phyloP scores from a whole-genome alignment of 2,113 vertebrate genomes.

The Rhipidura dahli region DNA sequence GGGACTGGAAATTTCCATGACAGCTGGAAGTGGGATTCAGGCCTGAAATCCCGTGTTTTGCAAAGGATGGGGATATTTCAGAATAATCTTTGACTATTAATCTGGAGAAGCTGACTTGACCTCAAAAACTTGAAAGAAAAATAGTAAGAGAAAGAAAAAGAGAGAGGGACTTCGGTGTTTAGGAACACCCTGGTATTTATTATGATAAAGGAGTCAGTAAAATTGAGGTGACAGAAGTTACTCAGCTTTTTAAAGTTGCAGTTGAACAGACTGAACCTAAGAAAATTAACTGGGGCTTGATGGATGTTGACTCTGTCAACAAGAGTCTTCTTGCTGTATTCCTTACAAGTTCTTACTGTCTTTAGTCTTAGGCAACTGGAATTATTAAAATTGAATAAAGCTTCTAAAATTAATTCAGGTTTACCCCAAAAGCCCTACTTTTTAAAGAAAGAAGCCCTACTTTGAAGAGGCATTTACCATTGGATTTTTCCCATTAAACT shows the following conservation, averaged over 20 bases:
- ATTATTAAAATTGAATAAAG: not conserved
- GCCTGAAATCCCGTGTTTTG: constrained; percentile 15
- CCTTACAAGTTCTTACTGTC: not conserved
- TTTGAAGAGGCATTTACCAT: not conserved
- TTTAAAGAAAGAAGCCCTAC: not conserved
- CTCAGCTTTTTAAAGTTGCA: not conserved
- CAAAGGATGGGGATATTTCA: not conserved
- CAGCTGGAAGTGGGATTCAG: constrained; percentile 12
- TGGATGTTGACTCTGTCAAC: not conserved
- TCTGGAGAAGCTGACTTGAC: constrained; percentile 32
- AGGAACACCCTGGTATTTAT: not conserved
- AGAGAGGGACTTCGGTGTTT: not conserved
- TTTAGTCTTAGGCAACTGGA: not conserved
- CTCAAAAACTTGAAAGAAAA: not conserved
- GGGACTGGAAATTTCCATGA: constrained; percentile 38
- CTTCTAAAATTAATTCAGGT: constrained; percentile 4
- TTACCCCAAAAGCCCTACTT: not conserved
- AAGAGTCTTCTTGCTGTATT: not conserved
- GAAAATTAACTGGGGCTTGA: not conserved
- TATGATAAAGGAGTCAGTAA: not conserved
- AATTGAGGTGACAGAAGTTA: not conserved
- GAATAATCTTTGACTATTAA: constrained; percentile 23
- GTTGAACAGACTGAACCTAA: not conserved
- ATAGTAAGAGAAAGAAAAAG: not conserved
- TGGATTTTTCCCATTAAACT: not conserved